phyloP scores from a whole-genome alignment of 2,797 vertebrate genomes.

The Anas acuta region DNA sequence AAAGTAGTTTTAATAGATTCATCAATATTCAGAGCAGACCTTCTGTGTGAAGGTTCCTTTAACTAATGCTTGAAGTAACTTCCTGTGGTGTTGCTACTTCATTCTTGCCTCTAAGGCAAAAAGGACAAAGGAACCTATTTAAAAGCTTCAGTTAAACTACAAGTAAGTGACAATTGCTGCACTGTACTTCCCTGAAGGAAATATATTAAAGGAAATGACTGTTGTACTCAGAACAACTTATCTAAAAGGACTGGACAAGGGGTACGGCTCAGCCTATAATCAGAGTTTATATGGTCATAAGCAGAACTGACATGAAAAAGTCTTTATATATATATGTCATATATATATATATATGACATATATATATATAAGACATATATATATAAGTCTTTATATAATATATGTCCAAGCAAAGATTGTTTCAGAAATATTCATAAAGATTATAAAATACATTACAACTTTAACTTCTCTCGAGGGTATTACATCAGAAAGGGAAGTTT shows the following conservation, averaged over 20 bases:
- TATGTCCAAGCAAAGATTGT: neutral
- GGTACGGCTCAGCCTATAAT: neutral
- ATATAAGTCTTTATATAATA: neutral
- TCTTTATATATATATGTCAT: neutral
- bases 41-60: neutral
- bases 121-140: neutral
- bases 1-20: neutral
- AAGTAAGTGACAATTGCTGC: neutral
- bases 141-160: neutral
- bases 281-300: neutral
- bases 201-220: neutral
- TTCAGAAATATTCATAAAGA: neutral
- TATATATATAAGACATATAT: too few species aligned
- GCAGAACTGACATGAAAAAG: neutral
- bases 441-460: neutral
- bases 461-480: neutral
- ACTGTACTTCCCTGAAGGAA: neutral
- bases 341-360: too few species aligned
- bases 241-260: neutral
- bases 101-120: neutral
- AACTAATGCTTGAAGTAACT: neutral
- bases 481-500: neutral
- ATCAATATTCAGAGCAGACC: neutral
- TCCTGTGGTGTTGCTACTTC: neutral
- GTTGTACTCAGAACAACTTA: neutral